Conservation (phyloP, 1,140 invertebrate genomes). For the Drosophila mojavensis region DNA sequence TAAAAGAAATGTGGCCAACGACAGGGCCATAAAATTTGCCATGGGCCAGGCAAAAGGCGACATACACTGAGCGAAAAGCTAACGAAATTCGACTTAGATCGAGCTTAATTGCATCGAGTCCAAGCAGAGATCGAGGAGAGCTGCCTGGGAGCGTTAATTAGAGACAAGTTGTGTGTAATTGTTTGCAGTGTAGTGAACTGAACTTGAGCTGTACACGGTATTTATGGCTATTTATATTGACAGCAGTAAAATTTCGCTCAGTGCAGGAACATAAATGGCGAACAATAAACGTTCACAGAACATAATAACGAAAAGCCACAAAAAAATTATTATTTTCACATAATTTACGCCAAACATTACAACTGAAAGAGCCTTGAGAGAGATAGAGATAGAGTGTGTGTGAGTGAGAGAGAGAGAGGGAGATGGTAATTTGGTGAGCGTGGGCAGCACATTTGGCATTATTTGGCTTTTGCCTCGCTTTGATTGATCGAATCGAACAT, state of each 20-base stretch:
- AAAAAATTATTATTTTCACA: constrained; percentile 69
- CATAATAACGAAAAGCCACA: constrained; percentile 35
- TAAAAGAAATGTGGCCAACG: constrained; percentile 56
- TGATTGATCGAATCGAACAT: constrained; percentile 66
- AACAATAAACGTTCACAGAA: constrained; percentile 35
- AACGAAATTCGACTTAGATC: too few relatives aligned
- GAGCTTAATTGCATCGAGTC: too few relatives aligned
- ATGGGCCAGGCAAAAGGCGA: constrained; percentile 16
- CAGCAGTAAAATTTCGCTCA: constrained; percentile 13
- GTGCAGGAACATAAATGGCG: constrained; percentile 37
- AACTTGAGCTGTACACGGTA: too few relatives aligned
- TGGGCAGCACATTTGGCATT: neutral
- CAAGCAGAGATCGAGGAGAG: neutral
- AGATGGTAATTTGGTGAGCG: neutral
- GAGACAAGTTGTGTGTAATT: neutral
- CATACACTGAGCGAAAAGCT: constrained; percentile 17
- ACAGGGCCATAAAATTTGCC: constrained; percentile 64
- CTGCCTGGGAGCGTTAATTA: too few relatives aligned
- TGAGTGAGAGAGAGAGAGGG: neutral
- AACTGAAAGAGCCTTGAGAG: constrained; percentile 6
- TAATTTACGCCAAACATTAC: constrained; percentile 60
- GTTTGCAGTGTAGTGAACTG: neutral
- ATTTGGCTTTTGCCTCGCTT: constrained; percentile 23
- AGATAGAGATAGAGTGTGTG: neutral
- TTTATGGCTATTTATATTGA: neutral